These are phyloP conservation scores for Prostheceraeus crozeri DNA, from an alignment of 2,888 invertebrate genomes.

Conservation along the genomic window DNA sequence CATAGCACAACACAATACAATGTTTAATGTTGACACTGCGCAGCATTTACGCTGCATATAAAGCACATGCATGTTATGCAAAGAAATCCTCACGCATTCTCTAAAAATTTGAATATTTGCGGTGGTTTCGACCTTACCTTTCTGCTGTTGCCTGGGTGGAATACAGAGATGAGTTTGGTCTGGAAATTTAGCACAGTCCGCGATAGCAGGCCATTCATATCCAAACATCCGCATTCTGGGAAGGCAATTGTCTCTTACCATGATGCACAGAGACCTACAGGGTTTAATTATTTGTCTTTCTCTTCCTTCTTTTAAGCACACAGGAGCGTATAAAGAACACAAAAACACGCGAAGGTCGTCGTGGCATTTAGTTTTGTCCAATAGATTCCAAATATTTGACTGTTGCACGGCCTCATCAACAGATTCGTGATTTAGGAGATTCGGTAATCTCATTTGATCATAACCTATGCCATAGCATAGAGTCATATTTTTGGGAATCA, in stretches of 20 bases:
- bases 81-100: too few species aligned
- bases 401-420: conserved; percentile 34
- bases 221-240: conserved; percentile 83
- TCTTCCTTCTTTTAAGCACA: conserved; percentile 81
- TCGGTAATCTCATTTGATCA: conserved; percentile 34
- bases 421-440: conserved; percentile 35
- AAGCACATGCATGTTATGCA: too few species aligned
- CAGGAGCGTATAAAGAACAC: conserved; percentile 85
- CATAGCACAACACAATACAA: too few species aligned
- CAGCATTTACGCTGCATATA: too few species aligned
- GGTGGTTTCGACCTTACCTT: too few species aligned
- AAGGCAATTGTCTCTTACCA: conserved; percentile 68
- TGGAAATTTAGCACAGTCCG: conserved; percentile 82
- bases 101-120: too few species aligned
- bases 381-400: conserved; percentile 32
- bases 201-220: conserved; percentile 79
- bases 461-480: conserved; percentile 36
- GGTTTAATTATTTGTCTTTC: conserved; percentile 81
- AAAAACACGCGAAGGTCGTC: conserved; percentile 62
- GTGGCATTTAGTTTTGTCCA: conserved; percentile 37
- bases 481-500: conserved; percentile 36
- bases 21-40: too few species aligned
- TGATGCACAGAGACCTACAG: conserved; percentile 79
- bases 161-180: conserved; percentile 30
- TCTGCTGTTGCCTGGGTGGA: too few species aligned